Evolutionary conservation across 2,888 invertebrate genomes (phyloP).

Genomic region (Polylopha cassiicola): DNA sequence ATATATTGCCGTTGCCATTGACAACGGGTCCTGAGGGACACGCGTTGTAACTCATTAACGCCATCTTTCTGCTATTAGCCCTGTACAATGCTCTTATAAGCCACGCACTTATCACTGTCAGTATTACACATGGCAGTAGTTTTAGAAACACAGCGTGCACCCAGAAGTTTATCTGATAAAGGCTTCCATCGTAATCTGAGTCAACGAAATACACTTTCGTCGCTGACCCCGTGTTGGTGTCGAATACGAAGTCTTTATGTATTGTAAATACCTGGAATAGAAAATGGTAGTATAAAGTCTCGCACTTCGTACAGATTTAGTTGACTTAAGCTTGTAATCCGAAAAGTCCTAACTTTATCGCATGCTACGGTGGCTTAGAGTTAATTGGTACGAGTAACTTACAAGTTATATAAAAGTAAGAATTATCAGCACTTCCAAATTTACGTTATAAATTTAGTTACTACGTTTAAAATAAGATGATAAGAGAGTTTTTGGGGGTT

Average conservation of each 20-base stretch:
- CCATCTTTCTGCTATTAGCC: conserved; percentile 81
- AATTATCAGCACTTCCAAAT: no score
- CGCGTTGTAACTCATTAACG: conserved; percentile 71
- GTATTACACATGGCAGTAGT: conserved; percentile 85
- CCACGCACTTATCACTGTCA: conserved; percentile 86
- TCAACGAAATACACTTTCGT: conserved; percentile 69
- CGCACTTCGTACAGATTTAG: no score
- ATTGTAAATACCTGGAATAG: conserved; percentile 65
- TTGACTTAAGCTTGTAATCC: conserved; percentile 9
- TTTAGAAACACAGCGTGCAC: conserved; percentile 88
- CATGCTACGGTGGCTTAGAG: background rate
- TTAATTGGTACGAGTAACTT: no score
- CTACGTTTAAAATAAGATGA: no score
- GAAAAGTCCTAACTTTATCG: conserved; percentile 8
- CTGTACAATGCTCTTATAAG: conserved; percentile 84
- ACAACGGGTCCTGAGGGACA: conserved; percentile 54
- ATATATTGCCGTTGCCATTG: conserved; percentile 59
- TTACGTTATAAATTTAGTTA: no score
- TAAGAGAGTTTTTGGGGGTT: no score
- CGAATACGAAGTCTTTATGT: conserved; percentile 47
- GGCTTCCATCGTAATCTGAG: conserved; percentile 75
- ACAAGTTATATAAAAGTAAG: no score
- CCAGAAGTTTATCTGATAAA: conserved; percentile 87
- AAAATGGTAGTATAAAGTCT: no score
- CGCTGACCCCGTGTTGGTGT: conserved; percentile 33